phyloP scores from a whole-genome alignment of 2,888 invertebrate genomes.

The Petrolisthes manimaculis region DNA sequence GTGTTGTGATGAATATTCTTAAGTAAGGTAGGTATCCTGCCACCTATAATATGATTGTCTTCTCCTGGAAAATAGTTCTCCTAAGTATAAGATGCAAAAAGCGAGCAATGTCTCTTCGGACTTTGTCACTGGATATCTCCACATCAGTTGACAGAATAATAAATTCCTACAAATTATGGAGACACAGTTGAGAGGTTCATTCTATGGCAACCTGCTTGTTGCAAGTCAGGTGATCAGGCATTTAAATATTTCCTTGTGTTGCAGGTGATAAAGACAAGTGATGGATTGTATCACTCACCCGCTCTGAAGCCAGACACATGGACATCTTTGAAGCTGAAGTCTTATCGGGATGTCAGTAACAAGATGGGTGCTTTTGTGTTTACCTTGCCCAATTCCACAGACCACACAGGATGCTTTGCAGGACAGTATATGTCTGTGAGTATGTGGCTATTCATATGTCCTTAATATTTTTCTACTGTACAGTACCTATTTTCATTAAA shows the following conservation, averaged over 20 bases:
- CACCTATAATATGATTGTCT: no score
- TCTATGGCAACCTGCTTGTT: no score
- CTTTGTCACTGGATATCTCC: no score
- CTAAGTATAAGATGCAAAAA: no score
- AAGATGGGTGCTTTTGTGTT: conserved; percentile 62
- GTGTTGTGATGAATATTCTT: no score
- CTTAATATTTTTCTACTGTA: background rate
- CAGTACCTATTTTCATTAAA: background rate
- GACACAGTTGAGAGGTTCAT: no score
- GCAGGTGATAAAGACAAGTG: conserved; percentile 37
- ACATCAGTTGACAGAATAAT: no score
- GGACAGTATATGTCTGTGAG: conserved; percentile 52
- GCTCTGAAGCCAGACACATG: conserved; percentile 54
- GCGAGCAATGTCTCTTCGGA: no score
- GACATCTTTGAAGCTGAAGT: conserved; percentile 33
- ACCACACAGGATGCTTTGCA: conserved; percentile 58
- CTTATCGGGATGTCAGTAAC: conserved; percentile 30
- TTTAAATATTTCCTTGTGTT: background rate
- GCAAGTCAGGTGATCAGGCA: no score
- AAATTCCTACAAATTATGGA: no score
- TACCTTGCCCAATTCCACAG: conserved; percentile 54
- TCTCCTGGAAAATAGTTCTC: no score
- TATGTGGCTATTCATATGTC: background rate
- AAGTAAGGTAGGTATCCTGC: no score
- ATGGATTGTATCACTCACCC: conserved; percentile 44